Percentiles rank a stretch among this genome's conserved stretches.
These are phyloP conservation scores for Oncorhynchus gorbuscha DNA, from an alignment of 2,113 vertebrate species.

Conservation along the genomic window DNA sequence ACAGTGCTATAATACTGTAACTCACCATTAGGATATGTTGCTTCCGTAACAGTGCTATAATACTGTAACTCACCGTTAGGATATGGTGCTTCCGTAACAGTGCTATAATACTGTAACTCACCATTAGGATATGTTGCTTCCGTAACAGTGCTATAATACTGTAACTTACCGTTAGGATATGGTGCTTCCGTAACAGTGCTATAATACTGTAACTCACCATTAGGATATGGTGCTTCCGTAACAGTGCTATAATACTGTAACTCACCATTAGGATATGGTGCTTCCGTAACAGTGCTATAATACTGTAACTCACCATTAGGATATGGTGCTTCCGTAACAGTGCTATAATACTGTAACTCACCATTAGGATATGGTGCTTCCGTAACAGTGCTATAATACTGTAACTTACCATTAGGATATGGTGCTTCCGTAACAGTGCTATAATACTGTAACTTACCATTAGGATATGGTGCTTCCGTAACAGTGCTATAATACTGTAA, in stretches of 20 bases:
- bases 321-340: constrained; percentile 76
- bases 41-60: no score
- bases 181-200: constrained; percentile 77
- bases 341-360: constrained; percentile 37
- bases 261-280: constrained; percentile 64
- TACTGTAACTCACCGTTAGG: constrained; percentile 38
- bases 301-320: constrained; percentile 79
- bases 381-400: background rate
- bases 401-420: constrained; percentile 85
- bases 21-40: constrained; percentile 92
- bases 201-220: constrained; percentile 69
- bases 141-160: background rate
- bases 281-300: constrained; percentile 69
- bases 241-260: background rate
- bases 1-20: background rate
- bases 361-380: constrained; percentile 77
- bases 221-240: constrained; percentile 83
- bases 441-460: constrained; percentile 38
- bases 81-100: constrained; percentile 77
- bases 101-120: constrained; percentile 40
- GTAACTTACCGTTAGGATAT: constrained; percentile 37
- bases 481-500: background rate
- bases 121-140: constrained; percentile 89
- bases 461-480: constrained; percentile 77
- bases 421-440: constrained; percentile 63